Conservation (phyloP, 1,140 invertebrate genomes). For the Drosophila tani region DNA sequence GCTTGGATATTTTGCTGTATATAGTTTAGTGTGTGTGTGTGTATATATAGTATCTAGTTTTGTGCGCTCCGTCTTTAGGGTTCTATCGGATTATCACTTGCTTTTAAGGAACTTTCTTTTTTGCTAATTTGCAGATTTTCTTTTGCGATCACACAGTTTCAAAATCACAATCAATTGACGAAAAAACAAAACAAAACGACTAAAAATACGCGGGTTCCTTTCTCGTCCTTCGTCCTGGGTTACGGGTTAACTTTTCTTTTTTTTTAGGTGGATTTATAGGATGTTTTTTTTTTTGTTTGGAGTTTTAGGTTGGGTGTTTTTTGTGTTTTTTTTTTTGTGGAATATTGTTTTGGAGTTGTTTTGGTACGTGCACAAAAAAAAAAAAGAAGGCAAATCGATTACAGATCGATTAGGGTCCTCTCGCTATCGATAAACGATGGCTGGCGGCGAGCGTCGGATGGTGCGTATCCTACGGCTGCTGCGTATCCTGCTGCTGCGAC, state of each 20-base stretch:
- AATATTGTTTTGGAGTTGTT: neutral
- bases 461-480: conserved; percentile 10
- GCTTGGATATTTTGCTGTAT: neutral
- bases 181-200: conserved; percentile 59
- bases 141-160: conserved; percentile 79
- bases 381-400: conserved; percentile 8
- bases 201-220: conserved; percentile 24
- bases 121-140: conserved; percentile 53
- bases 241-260: conserved; percentile 4
- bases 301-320: neutral
- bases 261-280: conserved; percentile 8
- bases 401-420: conserved; percentile 33
- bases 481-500: conserved; percentile 5
- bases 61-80: conserved; percentile 18
- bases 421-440: conserved; percentile 14
- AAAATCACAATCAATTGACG: conserved; percentile 74
- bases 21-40: conserved; percentile 2
- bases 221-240: neutral
- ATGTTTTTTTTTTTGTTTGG: neutral
- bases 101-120: conserved; percentile 80
- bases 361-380: conserved; percentile 54
- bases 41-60: conserved; percentile 5
- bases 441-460: conserved; percentile 4
- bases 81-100: conserved; percentile 72
- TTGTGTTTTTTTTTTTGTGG: too few species aligned